Evolutionary conservation across 2,888 invertebrate genomes (phyloP), one percentile per base, ranked within the genome.

Genomic region (Oscheius sp.): DNA sequence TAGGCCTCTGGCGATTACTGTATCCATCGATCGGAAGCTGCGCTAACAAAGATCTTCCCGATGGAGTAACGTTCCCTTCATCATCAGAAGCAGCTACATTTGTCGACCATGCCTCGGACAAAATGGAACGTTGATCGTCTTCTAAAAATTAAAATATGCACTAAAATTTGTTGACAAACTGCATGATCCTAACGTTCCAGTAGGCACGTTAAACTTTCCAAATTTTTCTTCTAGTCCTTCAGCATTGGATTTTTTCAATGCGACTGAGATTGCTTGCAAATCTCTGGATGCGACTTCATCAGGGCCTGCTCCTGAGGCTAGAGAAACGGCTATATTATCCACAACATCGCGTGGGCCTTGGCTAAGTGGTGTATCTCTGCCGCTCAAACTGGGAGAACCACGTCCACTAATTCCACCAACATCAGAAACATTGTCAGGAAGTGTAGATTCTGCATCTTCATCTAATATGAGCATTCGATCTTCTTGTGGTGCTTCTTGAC

Each of bases 71-170:
- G 58, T 66, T 18, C 61, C 74, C 27, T 73, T 76, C 98, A 13
- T 95, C 95, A 90, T 98, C 98, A 71, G 95, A 96, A 0, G 96
- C 96, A 72, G 97, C 90, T 59, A 98, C 98, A 90, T 98, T 98
- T 0, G 98, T 98, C 83, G 96, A 96, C 98, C 98, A 98, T 0
- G 96, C 96, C 89, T 99, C 98, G 59, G 96, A 96, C 84, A 98
- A 96, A 87, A 97, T 93, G 46, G 96, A 97, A 84, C 96, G 93
- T 0, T 96, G 96, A 90, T 98, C 98, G 89, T 97, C 97, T 1
- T 94, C 94, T 90, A 92, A 1, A 21, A 43, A 35, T 35, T 35
- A 35, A 35, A 35, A 9, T 35, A 9, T 35, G 35, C 5, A 9
- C 35, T 6, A 35, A 35, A 35, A 35, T 9, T 9, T 9, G 35